A percentile compares a stretch with the other conserved stretches of the same genome.
phyloP scores from a whole-genome alignment of 2,113 vertebrate species.

The Triplophysa siluroides region DNA sequence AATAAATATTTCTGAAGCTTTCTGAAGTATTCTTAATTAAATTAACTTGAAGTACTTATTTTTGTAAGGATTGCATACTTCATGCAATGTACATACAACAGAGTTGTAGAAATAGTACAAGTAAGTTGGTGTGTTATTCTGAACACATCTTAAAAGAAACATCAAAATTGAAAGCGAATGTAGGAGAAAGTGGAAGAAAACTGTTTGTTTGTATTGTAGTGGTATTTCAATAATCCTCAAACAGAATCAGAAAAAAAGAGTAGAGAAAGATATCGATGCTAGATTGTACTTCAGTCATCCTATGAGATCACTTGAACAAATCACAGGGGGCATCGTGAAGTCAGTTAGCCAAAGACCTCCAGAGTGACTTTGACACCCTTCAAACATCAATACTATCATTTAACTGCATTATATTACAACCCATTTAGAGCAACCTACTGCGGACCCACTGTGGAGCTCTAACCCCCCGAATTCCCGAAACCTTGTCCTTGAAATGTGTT shows the following conservation, averaged over 20 bases:
- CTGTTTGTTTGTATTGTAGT: neutral
- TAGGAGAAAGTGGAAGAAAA: neutral
- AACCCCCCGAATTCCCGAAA: conserved; percentile 25
- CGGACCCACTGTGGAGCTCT: conserved; percentile 32
- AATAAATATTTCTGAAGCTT: too few species aligned
- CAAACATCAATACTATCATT: conserved; percentile 14
- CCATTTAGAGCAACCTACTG: conserved; percentile 9
- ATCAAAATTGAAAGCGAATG: neutral
- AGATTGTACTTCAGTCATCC: conserved; percentile 32
- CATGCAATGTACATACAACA: neutral
- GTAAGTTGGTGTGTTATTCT: neutral
- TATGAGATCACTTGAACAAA: conserved; percentile 35
- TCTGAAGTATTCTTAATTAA: too few species aligned
- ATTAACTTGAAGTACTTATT: too few species aligned
- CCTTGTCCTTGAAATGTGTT: conserved; percentile 20
- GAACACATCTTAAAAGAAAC: neutral
- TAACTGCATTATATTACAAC: conserved; percentile 30
- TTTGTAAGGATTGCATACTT: too few species aligned
- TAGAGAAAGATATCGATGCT: conserved; percentile 44
- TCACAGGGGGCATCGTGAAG: conserved; percentile 42
- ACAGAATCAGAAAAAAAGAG: conserved; percentile 36
- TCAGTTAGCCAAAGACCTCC: conserved; percentile 35
- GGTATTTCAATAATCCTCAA: conserved; percentile 17
- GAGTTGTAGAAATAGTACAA: neutral
- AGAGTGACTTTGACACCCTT: conserved; percentile 27